These are phyloP conservation scores for Homarus gammarus DNA, from an alignment of 2,888 invertebrate genomes.

Conservation along the genomic window DNA sequence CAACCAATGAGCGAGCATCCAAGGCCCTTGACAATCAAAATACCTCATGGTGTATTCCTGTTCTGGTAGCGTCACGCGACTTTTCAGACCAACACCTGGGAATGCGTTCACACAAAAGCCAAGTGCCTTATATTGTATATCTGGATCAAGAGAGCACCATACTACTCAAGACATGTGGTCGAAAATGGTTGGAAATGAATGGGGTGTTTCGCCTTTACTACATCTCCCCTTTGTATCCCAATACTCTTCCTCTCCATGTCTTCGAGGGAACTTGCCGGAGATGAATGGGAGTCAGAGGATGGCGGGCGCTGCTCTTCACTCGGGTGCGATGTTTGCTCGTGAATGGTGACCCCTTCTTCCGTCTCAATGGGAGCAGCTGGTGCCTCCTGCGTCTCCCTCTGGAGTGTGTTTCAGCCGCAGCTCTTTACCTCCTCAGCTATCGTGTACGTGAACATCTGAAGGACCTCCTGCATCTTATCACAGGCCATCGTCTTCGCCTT, in stretches of 20 bases:
- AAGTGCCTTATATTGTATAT: conserved; percentile 24
- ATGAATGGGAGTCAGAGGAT: conserved; percentile 54
- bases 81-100: conserved; percentile 61
- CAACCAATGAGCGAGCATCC: conserved; percentile 28
- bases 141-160: conserved; percentile 17
- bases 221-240: not conserved
- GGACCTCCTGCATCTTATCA: too few relatives aligned
- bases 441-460: not conserved
- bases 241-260: not conserved
- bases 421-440: not conserved
- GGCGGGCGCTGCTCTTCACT: conserved; percentile 38
- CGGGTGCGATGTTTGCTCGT: conserved; percentile 42
- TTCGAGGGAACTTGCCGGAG: conserved; percentile 36
- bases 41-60: conserved; percentile 53
- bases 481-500: too few relatives aligned
- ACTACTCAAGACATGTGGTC: not conserved
- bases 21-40: conserved; percentile 33
- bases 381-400: conserved; percentile 18
- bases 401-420: not conserved
- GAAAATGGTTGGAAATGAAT: not conserved
- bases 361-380: conserved; percentile 29
- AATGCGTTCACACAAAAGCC: conserved; percentile 56
- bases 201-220: conserved; percentile 20
- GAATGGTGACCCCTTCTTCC: conserved; percentile 28
- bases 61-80: conserved; percentile 46